These are phyloP conservation scores for Diploscapter pachys DNA, from an alignment of 1,140 invertebrate genomes.

Conservation along the genomic window DNA sequence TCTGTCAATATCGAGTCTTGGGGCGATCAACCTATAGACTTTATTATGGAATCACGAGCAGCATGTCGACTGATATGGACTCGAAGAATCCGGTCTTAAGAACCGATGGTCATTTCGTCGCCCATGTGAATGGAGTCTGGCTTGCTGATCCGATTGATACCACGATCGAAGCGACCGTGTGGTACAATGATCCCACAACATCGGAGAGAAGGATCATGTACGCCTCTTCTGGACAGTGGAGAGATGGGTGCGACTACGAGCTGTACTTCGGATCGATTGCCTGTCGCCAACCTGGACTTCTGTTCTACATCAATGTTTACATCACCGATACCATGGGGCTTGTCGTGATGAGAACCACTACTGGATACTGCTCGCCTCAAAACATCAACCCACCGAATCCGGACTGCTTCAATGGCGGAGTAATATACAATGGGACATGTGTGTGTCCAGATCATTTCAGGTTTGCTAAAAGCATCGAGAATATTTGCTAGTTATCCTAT, in stretches of 20 bases:
- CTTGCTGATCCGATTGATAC: slow-evolving; percentile 20
- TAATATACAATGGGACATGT: slow-evolving; percentile 30
- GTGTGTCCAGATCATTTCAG: slow-evolving; percentile 29
- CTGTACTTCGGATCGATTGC: slow-evolving; percentile 32
- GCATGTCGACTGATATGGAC: slow-evolving; percentile 3
- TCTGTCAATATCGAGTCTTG: slow-evolving; percentile 18
- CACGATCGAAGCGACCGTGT: slow-evolving; percentile 26
- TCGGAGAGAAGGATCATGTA: slow-evolving; percentile 29
- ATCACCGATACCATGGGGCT: slow-evolving; percentile 21
- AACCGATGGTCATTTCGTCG: slow-evolving; percentile 21
- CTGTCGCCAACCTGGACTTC: slow-evolving; percentile 12
- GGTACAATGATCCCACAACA: slow-evolving; percentile 30
- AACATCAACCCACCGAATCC: slow-evolving; percentile 8
- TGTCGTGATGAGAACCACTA: slow-evolving; percentile 26
- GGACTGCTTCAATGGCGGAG: slow-evolving; percentile 34
- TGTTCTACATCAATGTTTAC: slow-evolving; percentile 33
- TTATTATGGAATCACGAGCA: background rate
- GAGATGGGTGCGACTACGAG: slow-evolving; percentile 31
- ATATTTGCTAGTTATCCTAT: background rate
- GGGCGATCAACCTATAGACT: slow-evolving; percentile 12
- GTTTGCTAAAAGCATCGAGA: slow-evolving; percentile 21
- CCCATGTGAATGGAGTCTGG: slow-evolving; percentile 15
- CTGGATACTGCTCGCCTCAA: slow-evolving; percentile 30
- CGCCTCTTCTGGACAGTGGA: slow-evolving; percentile 26
- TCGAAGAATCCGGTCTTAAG: slow-evolving; percentile 1